Conservation (phyloP, 2,888 invertebrate species). For the Sarcophaga variegata region DNA sequence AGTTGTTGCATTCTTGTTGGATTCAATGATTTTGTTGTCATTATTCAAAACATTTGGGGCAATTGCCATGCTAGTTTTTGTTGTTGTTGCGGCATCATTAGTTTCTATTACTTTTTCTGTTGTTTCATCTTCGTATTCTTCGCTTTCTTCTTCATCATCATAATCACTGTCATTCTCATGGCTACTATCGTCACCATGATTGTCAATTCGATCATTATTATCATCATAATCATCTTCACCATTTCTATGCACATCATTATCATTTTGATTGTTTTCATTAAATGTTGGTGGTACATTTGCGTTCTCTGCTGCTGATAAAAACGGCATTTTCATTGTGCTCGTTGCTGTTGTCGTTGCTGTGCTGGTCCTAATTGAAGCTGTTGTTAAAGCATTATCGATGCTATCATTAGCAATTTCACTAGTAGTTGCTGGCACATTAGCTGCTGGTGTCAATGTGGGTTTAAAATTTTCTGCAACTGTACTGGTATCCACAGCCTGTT, state of each 20-base stretch:
- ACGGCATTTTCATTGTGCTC: constrained; percentile 41
- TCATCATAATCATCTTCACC: constrained; percentile 28
- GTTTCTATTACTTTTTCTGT: constrained; percentile 52
- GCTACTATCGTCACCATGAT: constrained; percentile 63
- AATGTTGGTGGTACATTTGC: constrained; percentile 15
- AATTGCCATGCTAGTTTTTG: constrained; percentile 3
- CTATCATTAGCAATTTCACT: constrained; percentile 32
- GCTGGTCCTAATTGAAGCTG: constrained; percentile 71
- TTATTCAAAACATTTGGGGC: not conserved
- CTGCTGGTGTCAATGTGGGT: constrained; percentile 11
- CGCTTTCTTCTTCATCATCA: constrained; percentile 65
- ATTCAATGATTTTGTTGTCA: not conserved
- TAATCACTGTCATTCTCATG: constrained; percentile 68
- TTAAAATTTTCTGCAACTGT: constrained; percentile 32
- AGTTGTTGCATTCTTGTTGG: not conserved
- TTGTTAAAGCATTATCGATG: constrained; percentile 70
- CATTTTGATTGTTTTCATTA: constrained; percentile 23
- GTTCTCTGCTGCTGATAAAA: not conserved
- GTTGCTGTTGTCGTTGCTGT: constrained; percentile 40
- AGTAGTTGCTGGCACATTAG: constrained; percentile 1
- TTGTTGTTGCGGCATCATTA: constrained; percentile 39
- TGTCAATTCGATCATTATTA: not conserved
- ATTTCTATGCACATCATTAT: constrained; percentile 13
- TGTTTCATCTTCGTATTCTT: constrained; percentile 61
- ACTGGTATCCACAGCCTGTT: not conserved